These are phyloP conservation scores for Drosophila monieri DNA, from an alignment of 2,888 invertebrate species.

Conservation along the genomic window DNA sequence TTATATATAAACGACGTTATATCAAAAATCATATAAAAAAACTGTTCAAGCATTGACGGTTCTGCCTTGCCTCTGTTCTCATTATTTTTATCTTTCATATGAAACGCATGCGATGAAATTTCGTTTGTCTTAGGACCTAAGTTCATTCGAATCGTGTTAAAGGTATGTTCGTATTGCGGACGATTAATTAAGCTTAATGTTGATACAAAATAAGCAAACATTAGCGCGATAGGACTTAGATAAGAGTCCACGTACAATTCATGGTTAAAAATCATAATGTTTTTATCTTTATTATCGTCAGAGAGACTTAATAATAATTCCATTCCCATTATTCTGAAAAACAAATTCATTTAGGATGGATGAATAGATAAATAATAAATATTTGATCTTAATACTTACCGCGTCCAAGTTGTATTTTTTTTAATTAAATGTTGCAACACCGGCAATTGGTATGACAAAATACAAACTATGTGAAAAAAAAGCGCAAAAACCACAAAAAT, in stretches of 20 bases:
- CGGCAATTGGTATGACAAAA: conserved; percentile 52
- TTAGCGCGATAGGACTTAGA: conserved; percentile 91
- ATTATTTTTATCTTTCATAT: neutral
- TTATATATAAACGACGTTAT: conserved; percentile 88
- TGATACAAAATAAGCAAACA: conserved; percentile 91
- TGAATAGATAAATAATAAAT: neutral
- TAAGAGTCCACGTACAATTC: conserved; percentile 90
- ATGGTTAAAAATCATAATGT: conserved; percentile 85
- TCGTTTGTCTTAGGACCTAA: conserved; percentile 34
- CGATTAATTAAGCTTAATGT: conserved; percentile 86
- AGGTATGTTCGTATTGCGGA: conserved; percentile 16
- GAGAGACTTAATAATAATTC: conserved; percentile 85
- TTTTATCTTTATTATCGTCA: conserved; percentile 64
- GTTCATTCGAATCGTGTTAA: conserved; percentile 40
- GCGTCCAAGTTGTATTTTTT: conserved; percentile 45
- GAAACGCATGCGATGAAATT: neutral
- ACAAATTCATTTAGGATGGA: conserved; percentile 36
- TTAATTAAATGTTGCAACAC: conserved; percentile 26
- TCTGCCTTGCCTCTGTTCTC: neutral
- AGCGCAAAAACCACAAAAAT: conserved; percentile 31
- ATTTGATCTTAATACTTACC: conserved; percentile 40
- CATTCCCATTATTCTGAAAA: conserved; percentile 90
- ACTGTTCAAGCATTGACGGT: conserved; percentile 86
- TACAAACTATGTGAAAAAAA: conserved; percentile 39
- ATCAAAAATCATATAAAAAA: conserved; percentile 86